Evolutionary conservation across 2,797 vertebrate species (phyloP), one percentile per base, ranked within the genome.

Genomic region (Peromyscus attwateri): DNA sequence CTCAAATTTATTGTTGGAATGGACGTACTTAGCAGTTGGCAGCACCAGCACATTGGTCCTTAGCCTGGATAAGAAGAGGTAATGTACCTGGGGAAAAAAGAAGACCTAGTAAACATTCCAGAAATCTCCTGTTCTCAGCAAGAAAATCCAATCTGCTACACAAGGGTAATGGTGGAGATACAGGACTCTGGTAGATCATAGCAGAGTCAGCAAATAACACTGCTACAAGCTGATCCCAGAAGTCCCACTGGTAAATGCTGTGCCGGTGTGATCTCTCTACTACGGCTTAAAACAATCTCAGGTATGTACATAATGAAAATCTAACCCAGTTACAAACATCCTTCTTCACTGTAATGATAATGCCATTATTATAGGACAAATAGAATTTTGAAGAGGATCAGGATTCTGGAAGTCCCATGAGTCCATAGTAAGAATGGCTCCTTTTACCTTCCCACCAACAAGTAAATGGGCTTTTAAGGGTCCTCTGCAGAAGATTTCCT

Each of bases 401-500:
- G 4, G 62, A 92, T 90, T 93, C 66, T 94, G 73, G 70, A 87
- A 76, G 68, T 55, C 2, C 34, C 55, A 17, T 79, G 21, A 19
- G 29, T 92, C 62, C 40, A 43, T 40, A 34, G 11, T 21, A 83
- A 88, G 34, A 49, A n/a, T 68, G n/a, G 21, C 34, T 93, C 25
- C 31, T 93, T 96, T 68, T 81, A 34, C 76, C 60, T 97, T 79
- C 40, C 34, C 55, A 40, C 76, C 40, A 91, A 73, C 55, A 81
- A 85, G 62, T 79, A 34, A 29, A 40, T 5, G 37, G 12, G 68
- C 55, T 14, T 14, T 93, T 68, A 73, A 73, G 14, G 62, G 73
- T 87, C 25, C n/a, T 34, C 55, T 62, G 55, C 31, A 89, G 52
- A 68, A 49, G n/a, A 14, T 89, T 94, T 82, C 87, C 29, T 25